Evolutionary conservation across 2,797 vertebrate genomes (phyloP).

Genomic region (Australoheros facetus): DNA sequence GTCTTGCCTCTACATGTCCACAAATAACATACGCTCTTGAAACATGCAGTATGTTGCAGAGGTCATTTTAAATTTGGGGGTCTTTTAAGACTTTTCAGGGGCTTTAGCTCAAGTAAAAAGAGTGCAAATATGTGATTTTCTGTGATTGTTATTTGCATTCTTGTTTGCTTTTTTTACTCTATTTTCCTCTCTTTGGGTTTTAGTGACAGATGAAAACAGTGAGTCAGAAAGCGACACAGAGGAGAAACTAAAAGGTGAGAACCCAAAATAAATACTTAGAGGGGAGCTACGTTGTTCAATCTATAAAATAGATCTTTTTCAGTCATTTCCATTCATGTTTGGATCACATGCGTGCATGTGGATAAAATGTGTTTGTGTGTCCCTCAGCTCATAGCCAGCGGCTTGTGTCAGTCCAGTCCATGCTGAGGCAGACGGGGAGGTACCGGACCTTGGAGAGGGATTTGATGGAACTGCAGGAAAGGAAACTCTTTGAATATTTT

Average conservation of each 20-base stretch:
- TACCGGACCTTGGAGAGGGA: constrained; percentile 94
- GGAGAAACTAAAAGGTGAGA: constrained; percentile 93
- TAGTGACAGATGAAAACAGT: constrained; percentile 96
- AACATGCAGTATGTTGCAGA: constrained; percentile 38
- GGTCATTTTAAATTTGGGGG: constrained; percentile 48
- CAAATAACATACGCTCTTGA: too few species aligned
- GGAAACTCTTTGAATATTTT: constrained; percentile 97
- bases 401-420: constrained; percentile 93
- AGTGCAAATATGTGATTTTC: constrained; percentile 30
- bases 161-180: neutral
- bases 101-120: constrained; percentile 19
- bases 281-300: neutral
- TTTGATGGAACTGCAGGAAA: constrained; percentile 93
- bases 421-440: constrained; percentile 91
- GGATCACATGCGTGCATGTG: neutral
- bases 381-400: constrained; percentile 92
- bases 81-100: constrained; percentile 26
- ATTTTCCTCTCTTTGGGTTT: constrained; percentile 23
- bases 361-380: neutral
- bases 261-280: neutral
- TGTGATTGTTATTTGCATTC: constrained; percentile 28
- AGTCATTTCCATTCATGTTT: neutral
- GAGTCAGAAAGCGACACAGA: constrained; percentile 97
- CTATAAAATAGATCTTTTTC: neutral
- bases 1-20: neutral